phyloP scores from a whole-genome alignment of 2,888 invertebrate species.

The Sthenelais limicola region DNA sequence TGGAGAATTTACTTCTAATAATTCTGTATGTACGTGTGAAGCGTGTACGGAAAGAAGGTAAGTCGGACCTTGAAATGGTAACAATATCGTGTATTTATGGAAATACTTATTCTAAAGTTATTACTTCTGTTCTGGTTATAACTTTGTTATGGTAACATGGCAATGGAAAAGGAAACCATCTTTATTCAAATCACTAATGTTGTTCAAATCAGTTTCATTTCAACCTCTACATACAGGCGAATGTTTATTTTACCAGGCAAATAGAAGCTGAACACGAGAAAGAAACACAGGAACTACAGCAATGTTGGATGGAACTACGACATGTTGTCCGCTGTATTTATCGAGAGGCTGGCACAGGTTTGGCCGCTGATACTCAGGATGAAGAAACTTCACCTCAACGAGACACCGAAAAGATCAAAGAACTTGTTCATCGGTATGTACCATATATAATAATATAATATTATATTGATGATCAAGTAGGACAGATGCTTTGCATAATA shows the following conservation, averaged over 20 bases:
- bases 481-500: too few species aligned
- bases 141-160: too few species aligned
- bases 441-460: too few species aligned
- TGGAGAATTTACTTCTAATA: slow-evolving; percentile 56
- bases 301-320: slow-evolving; percentile 74
- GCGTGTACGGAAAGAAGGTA: slow-evolving; percentile 62
- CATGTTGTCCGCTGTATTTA: slow-evolving; percentile 74
- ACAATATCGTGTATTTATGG: too few species aligned
- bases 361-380: slow-evolving; percentile 43
- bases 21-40: slow-evolving; percentile 65
- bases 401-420: slow-evolving; percentile 65
- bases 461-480: too few species aligned
- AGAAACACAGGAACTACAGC: slow-evolving; percentile 73
- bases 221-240: too few species aligned
- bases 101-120: too few species aligned
- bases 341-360: slow-evolving; percentile 61
- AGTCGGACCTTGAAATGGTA: background rate
- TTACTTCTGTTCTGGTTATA: too few species aligned
- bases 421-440: slow-evolving; percentile 73
- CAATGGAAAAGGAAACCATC: too few species aligned
- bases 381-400: slow-evolving; percentile 41
- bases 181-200: too few species aligned
- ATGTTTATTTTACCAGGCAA: slow-evolving; percentile 54
- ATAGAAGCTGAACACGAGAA: slow-evolving; percentile 71
- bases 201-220: too few species aligned